Conservation (phyloP, 2,797 vertebrate genomes). For the Sparus aurata region DNA sequence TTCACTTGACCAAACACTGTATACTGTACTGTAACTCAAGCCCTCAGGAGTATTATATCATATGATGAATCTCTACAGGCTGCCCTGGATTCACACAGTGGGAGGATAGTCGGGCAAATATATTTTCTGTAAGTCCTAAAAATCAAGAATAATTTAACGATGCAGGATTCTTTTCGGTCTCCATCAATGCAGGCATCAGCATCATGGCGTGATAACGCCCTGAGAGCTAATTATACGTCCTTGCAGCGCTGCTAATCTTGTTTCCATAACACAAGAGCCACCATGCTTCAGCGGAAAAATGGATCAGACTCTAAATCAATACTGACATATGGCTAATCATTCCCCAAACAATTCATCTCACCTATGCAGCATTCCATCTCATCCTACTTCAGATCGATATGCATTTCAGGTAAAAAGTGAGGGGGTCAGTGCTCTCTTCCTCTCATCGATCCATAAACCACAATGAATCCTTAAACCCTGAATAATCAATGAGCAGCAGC, state of each 20-base stretch:
- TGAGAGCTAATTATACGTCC: neutral
- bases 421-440: neutral
- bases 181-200: neutral
- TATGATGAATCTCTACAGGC: neutral
- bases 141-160: neutral
- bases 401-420: neutral
- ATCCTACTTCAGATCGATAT: no score
- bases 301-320: conserved; percentile 33
- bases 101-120: neutral
- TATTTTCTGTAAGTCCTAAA: neutral
- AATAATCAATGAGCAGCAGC: conserved; percentile 26
- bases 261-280: conserved; percentile 38
- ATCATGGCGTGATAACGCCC: neutral
- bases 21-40: neutral
- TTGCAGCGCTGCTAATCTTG: conserved; percentile 35
- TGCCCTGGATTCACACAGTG: neutral
- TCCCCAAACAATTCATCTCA: neutral
- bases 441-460: neutral
- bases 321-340: conserved; percentile 14
- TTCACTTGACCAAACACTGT: conserved; percentile 1
- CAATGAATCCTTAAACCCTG: neutral
- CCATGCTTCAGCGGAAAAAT: conserved; percentile 22
- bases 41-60: neutral
- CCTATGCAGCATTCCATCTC: neutral
- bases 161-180: neutral